A percentile compares a stretch with the other conserved stretches of the same genome.
phyloP scores from a whole-genome alignment of 2,888 invertebrate genomes.

The Scaptomyza caliginosa region DNA sequence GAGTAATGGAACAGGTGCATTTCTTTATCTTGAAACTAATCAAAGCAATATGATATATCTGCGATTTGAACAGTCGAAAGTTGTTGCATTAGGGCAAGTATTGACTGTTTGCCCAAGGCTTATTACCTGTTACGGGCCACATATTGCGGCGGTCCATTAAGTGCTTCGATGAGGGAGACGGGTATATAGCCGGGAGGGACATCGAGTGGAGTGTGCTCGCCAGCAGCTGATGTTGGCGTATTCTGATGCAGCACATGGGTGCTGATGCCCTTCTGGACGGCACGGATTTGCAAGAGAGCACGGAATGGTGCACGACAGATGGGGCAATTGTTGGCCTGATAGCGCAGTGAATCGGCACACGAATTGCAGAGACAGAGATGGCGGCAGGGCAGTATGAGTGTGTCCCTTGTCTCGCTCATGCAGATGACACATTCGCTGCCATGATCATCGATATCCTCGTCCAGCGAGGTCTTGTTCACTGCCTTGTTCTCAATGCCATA shows the following conservation, averaged over 20 bases:
- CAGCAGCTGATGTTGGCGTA: slow-evolving; percentile 85
- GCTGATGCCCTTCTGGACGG: slow-evolving; percentile 90
- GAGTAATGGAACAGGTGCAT: neutral
- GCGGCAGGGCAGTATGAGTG: slow-evolving; percentile 97
- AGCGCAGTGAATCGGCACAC: slow-evolving; percentile 98
- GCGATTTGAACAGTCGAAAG: neutral
- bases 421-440: slow-evolving; percentile 99
- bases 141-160: slow-evolving; percentile 92
- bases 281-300: slow-evolving; percentile 97
- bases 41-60: neutral
- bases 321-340: slow-evolving; percentile 99
- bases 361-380: slow-evolving; percentile 98
- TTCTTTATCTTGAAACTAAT: too few species aligned
- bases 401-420: slow-evolving; percentile 99
- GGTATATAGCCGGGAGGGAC: slow-evolving; percentile 97
- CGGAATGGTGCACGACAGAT: slow-evolving; percentile 99
- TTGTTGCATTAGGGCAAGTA: too few species aligned
- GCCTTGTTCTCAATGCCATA: slow-evolving; percentile 99
- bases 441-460: slow-evolving; percentile 95
- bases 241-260: slow-evolving; percentile 84
- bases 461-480: slow-evolving; percentile 87
- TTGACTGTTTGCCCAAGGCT: too few species aligned
- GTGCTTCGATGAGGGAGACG: slow-evolving; percentile 96
- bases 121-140: slow-evolving; percentile 70
- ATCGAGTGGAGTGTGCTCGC: slow-evolving; percentile 85